Evolutionary conservation across 2,113 vertebrate genomes (phyloP).

Genomic region (Xenus cinereus): DNA sequence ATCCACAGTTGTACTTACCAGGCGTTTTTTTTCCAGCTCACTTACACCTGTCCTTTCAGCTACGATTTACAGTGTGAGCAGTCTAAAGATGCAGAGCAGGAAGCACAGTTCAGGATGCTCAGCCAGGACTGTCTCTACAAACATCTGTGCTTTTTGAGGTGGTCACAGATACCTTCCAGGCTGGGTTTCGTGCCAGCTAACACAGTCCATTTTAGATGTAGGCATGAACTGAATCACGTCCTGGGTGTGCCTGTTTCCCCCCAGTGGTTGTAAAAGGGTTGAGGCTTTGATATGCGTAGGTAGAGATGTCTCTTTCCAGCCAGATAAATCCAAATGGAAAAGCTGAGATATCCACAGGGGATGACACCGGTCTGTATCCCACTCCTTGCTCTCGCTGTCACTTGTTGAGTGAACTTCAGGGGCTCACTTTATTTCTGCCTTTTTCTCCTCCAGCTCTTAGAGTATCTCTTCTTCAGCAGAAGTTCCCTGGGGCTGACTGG

Average conservation of each 20-base stretch:
- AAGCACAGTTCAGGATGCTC: background rate
- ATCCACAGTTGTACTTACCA: background rate
- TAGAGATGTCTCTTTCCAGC: background rate
- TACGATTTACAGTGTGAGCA: background rate
- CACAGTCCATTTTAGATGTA: background rate
- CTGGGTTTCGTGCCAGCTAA: background rate
- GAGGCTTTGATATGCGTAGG: accelerated
- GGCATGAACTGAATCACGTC: background rate
- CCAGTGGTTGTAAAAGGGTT: background rate
- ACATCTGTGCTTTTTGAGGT: background rate
- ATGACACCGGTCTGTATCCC: background rate
- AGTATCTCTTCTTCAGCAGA: background rate
- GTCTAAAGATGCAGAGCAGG: background rate
- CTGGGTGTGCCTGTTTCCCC: background rate
- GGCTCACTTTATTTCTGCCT: background rate
- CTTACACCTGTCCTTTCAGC: background rate
- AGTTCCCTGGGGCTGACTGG: background rate
- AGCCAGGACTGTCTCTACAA: background rate
- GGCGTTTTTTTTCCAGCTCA: background rate
- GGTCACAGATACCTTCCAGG: background rate
- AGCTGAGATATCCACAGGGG: no score
- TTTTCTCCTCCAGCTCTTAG: background rate
- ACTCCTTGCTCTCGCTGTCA: background rate
- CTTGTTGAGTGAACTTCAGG: background rate
- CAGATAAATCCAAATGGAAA: background rate